phyloP scores from a whole-genome alignment of 2,113 vertebrate genomes.

The Boulengeromyrus knoepffleri region DNA sequence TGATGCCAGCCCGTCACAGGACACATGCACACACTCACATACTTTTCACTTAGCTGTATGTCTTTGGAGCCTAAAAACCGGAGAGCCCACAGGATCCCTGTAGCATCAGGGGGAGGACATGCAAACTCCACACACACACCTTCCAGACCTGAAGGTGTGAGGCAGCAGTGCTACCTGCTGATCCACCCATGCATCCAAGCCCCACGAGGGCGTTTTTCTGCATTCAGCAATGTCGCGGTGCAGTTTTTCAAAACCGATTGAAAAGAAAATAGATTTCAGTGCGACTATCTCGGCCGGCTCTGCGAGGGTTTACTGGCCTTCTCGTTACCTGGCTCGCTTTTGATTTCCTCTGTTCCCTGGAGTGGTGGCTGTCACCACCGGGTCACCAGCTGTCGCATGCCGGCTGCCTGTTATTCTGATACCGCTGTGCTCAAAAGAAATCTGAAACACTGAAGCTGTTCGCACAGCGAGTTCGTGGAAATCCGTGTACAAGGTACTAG shows the following conservation, averaged over 20 bases:
- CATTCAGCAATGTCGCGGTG: neutral
- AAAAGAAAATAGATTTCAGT: neutral
- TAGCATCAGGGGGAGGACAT: neutral
- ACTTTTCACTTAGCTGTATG: neutral
- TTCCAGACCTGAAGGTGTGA: neutral
- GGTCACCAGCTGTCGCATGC: neutral
- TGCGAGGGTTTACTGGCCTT: neutral
- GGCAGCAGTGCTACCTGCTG: neutral
- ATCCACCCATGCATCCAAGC: neutral
- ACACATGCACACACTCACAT: neutral
- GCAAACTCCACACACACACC: neutral
- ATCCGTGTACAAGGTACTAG: neutral
- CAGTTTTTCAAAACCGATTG: neutral
- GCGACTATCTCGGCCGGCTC: neutral
- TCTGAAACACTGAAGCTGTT: neutral
- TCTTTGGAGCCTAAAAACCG: neutral
- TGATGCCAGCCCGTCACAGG: neutral
- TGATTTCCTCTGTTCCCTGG: neutral
- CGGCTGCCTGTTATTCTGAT: neutral
- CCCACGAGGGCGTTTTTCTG: neutral
- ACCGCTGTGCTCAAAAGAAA: neutral
- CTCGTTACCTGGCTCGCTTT: neutral
- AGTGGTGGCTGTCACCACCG: neutral
- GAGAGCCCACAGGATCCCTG: neutral
- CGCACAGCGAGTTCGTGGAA: neutral